Evolutionary conservation across 2,797 vertebrate genomes (phyloP).

Genomic region (Gallinago solitaria): DNA sequence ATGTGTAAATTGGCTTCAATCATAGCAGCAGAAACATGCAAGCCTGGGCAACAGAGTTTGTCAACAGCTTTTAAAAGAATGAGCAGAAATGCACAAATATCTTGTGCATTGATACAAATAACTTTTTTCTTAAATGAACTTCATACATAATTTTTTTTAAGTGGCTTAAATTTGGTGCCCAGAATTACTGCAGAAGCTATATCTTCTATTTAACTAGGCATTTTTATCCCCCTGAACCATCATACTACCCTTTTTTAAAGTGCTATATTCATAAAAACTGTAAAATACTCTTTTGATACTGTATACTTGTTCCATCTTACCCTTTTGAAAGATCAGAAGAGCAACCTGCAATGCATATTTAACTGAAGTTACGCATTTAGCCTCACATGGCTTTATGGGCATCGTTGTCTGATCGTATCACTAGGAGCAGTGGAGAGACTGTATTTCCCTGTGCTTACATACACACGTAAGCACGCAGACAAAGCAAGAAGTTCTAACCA

Average conservation of each 20-base stretch:
- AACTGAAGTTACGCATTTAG: background rate
- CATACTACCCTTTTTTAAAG: conserved; percentile 33
- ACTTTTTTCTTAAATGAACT: background rate
- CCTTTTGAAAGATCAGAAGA: conserved; percentile 26
- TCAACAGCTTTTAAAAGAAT: conserved; percentile 44
- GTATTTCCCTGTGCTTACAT: conserved; percentile 46
- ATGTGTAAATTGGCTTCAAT: conserved; percentile 5
- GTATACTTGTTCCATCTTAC: background rate
- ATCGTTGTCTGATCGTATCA: background rate
- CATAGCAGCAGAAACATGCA: conserved; percentile 55
- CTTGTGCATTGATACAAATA: background rate
- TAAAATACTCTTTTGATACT: conserved; percentile 18
- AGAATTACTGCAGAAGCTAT: conserved; percentile 1
- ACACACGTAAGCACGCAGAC: conserved; percentile 62
- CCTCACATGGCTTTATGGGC: background rate
- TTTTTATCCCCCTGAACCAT: background rate
- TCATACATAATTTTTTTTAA: background rate
- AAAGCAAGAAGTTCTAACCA: conserved; percentile 72
- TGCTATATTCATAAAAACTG: conserved; percentile 1
- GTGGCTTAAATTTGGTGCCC: conserved; percentile 10
- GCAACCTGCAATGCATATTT: background rate
- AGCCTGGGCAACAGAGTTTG: background rate
- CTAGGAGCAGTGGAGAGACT: conserved; percentile 1
- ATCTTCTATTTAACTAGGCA: conserved; percentile 9
- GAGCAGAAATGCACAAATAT: background rate